Percentiles rank a stretch among this genome's conserved stretches.
Evolutionary conservation across 2,888 invertebrate genomes (phyloP).

Genomic region (Coleophora flavipennella): DNA sequence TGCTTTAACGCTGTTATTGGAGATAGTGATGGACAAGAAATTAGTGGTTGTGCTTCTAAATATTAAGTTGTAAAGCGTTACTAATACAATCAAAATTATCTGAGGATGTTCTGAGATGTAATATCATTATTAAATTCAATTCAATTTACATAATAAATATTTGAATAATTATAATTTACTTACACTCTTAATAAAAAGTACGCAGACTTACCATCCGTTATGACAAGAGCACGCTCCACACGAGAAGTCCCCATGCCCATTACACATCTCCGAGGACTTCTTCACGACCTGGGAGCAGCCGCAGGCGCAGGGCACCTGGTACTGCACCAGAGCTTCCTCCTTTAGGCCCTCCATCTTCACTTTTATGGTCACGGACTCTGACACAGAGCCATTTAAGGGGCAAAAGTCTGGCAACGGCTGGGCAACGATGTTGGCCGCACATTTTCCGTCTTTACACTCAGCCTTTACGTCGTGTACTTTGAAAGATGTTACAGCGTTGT

Average conservation of each 20-base stretch:
- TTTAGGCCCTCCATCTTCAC: constrained; percentile 18
- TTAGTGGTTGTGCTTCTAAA: too few relatives aligned
- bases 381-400: constrained; percentile 17
- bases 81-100: too few relatives aligned
- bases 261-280: constrained; percentile 44
- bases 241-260: constrained; percentile 59
- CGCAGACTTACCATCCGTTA: constrained; percentile 43
- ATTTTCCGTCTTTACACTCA: constrained; percentile 18
- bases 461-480: background rate
- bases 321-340: constrained; percentile 24
- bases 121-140: too few relatives aligned
- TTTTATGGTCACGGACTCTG: constrained; percentile 28
- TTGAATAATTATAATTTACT: too few relatives aligned
- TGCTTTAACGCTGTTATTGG: too few relatives aligned
- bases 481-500: constrained; percentile 22
- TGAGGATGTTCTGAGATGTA: too few relatives aligned
- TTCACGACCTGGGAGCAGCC: constrained; percentile 29
- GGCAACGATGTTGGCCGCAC: constrained; percentile 11
- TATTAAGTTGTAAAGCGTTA: too few relatives aligned
- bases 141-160: too few relatives aligned
- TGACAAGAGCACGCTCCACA: constrained; percentile 77
- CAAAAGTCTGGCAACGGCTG: constrained; percentile 32
- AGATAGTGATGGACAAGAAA: too few relatives aligned
- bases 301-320: constrained; percentile 51
- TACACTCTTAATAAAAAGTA: too few relatives aligned